Percentiles rank a stretch among this genome's conserved stretches.
Conservation (phyloP, 2,888 invertebrate species). For the Arge pagana region DNA sequence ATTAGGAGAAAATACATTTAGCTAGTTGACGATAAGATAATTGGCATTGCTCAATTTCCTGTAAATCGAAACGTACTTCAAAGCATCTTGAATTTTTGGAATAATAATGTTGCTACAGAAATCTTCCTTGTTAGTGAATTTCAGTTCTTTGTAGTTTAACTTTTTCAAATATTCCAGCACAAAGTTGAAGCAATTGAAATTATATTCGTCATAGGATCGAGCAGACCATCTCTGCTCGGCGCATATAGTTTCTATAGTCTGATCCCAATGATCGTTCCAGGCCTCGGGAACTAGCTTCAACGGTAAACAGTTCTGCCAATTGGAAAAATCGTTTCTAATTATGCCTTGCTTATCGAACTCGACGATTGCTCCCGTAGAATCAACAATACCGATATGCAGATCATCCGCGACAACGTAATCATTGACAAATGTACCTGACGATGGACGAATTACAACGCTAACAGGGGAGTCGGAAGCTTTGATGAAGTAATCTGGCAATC, state of each 20-base stretch:
- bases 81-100: constrained; percentile 79
- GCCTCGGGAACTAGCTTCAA: constrained; percentile 43
- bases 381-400: constrained; percentile 89
- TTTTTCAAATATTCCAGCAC: constrained; percentile 78
- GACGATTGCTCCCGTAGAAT: constrained; percentile 77
- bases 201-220: constrained; percentile 73
- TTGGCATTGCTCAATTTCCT: constrained; percentile 68
- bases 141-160: constrained; percentile 63
- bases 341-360: constrained; percentile 86
- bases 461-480: constrained; percentile 80
- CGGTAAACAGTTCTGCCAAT: constrained; percentile 45
- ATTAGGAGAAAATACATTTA: not conserved
- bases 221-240: constrained; percentile 69
- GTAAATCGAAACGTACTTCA: constrained; percentile 83
- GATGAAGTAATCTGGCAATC: constrained; percentile 85
- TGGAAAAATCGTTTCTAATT: constrained; percentile 39
- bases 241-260: constrained; percentile 54
- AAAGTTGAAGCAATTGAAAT: constrained; percentile 86
- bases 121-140: constrained; percentile 43
- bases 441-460: constrained; percentile 84
- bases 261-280: constrained; percentile 50
- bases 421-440: constrained; percentile 84
- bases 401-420: constrained; percentile 82
- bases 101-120: constrained; percentile 84
- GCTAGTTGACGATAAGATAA: constrained; percentile 54